Conservation (phyloP, 2,888 invertebrate species). For the Pharmacophagus antenor region DNA sequence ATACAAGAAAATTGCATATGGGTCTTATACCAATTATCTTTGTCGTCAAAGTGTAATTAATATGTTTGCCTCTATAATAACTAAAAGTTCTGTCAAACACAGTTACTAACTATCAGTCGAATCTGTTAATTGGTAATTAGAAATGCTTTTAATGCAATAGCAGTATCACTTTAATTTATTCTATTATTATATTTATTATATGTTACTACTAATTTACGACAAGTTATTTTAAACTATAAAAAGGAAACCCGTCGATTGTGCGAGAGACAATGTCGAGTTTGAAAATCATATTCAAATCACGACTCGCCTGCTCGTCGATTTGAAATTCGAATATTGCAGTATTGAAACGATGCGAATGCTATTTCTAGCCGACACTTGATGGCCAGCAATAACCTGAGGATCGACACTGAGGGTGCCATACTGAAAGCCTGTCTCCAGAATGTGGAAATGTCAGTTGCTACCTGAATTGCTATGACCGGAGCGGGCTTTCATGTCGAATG, state of each 20-base stretch:
- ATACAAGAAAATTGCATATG: no score
- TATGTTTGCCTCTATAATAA: no score
- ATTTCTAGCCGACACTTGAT: background rate
- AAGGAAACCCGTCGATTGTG: background rate
- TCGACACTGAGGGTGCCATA: background rate
- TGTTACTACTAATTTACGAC: no score
- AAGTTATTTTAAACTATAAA: no score
- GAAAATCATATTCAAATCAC: conserved; percentile 6
- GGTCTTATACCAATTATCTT: no score
- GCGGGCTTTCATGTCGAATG: background rate
- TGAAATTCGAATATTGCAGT: background rate
- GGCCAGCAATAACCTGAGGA: background rate
- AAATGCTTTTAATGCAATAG: no score
- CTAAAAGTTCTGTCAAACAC: no score
- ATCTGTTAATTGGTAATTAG: no score
- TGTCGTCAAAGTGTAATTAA: no score
- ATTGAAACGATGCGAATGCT: background rate
- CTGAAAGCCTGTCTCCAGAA: background rate
- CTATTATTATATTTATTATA: no score
- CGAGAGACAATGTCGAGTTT: background rate
- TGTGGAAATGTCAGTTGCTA: background rate
- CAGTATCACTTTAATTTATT: no score
- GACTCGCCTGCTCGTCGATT: background rate
- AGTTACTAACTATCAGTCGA: no score
- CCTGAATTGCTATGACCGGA: background rate